Conservation (phyloP, 53 echinoderm and acorn worm species). For the Antedon mediterranea region DNA sequence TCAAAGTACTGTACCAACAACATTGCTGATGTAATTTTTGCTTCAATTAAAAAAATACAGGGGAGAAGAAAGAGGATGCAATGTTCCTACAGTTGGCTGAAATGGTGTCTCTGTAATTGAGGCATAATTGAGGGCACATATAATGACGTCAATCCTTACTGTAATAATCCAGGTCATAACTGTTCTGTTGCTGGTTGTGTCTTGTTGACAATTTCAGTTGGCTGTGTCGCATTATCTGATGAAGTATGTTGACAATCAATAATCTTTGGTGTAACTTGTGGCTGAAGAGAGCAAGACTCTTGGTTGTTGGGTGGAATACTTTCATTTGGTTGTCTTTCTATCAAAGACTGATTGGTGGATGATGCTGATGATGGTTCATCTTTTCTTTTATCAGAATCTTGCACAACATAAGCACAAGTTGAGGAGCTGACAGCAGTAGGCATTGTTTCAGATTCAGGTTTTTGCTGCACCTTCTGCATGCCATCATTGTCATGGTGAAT, state of each 20-base stretch:
- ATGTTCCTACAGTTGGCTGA: no score
- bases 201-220: not conserved
- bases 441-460: not conserved
- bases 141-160: not conserved
- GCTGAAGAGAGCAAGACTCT: not conserved
- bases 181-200: not conserved
- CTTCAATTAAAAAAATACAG: no score
- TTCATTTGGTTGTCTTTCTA: not conserved
- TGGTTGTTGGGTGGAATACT: not conserved
- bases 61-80: no score
- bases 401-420: no score
- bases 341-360: no score
- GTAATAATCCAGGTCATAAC: not conserved
- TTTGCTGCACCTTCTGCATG: not conserved
- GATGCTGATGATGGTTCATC: no score
- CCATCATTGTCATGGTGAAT: not conserved
- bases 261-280: not conserved
- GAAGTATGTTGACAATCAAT: not conserved
- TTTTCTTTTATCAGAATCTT: no score
- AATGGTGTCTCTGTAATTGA: no score
- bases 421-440: no score
- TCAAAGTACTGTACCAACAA: no score
- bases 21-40: no score
- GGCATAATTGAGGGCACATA: no score
- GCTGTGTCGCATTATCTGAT: not conserved